Evolutionary conservation across 2,888 invertebrate genomes (phyloP), one percentile per base, ranked within the genome.

Genomic region (Rhorus exstirpatorius): DNA sequence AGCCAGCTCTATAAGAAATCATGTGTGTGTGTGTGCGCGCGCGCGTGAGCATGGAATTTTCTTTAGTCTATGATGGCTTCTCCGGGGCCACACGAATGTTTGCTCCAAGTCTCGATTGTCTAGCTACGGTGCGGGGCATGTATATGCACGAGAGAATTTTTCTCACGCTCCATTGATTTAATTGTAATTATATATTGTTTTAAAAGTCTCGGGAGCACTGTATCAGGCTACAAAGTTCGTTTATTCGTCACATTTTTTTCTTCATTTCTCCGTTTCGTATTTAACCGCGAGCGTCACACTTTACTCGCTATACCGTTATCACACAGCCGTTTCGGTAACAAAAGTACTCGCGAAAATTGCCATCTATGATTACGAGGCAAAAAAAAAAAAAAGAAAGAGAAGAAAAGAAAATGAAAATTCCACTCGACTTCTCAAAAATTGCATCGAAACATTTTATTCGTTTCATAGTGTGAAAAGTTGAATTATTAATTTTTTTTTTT

Each of bases 101-200:
- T 67, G 63, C 65, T 35, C 14, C 35, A 12, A 21, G 24, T 12
- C 51, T 61, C 79, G 74, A 82, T 83, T 85, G 83, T 85, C 63
- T 79, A 21, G 17, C 51, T 35, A 21, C 26, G 31, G 6, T 6
- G 31, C 31, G 2, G 2, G 31, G 3, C 31, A 6, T 51, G 17
- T 67, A 19, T 70, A 75, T 83, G 60, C 70, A 76, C 55, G 67
- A 65, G 53, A 72, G 72, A 26, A 19, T 76, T 83, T 83, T 84
- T 84, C 84, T 83, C 84, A 84, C 83, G 83, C 79, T 79, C 81
- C 67, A 74, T 79, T 68, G 79, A 85, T 83, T 84, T 81, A 84
- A 81, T 81, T 76, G 74, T 74, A 85, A 84, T 83, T 81, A 81
- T 55, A 44, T 70, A 35, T 77, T 53, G n/a, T 44, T 75, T 78